Base-by-base conservation (phyloP, 2,113 vertebrate genomes). In the Siniperca knerii region DNA sequence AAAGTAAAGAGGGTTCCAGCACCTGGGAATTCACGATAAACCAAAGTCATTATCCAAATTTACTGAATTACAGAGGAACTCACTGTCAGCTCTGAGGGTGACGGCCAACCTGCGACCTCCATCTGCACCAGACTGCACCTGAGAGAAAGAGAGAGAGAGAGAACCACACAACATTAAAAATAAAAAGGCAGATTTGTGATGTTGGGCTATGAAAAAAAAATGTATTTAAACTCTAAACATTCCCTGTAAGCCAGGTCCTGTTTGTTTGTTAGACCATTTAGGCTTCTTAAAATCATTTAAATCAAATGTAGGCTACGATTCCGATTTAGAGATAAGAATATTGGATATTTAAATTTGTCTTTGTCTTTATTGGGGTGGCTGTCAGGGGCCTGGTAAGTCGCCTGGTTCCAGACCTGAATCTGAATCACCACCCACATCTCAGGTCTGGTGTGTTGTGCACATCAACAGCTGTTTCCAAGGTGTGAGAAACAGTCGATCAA, bases 1-100 rank as follows among this genome's bases (percentile, higher is more conserved):
- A 33, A 69, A 52, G 23, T 40, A 29, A 64, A 54, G 12, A 10
- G 6, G 25, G 11, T 3, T 55, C 50, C 13, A 67, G 21, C 44
- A 23, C 4, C 66, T 18, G 15, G 8, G 21, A 11, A 23, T 40
- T 29, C 23, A 25, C 40, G 5, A 25, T 40, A 4, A 69, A 37
- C 2, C 11, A 40, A n/a, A 66, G 33, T 33, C 35, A 15, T 29
- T 0, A 40, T 58, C 9, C 15, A 44, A 18, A 29, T 73, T 33
- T 7, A 52, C 8, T 60, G 42, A 29, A 23, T 10, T 20, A 54
- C 0, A 66, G 20, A 85, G 7, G 33, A 75, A 92, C 96, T 96
- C 92, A 96, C 96, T 96, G 92, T 96, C 96, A 8, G 92, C 85
- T 79, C 94, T 92, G 87, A 95, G 92, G 61, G 93, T 93, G 82